A percentile compares a stretch with the other conserved stretches of the same genome.
These are phyloP conservation scores for Anagyrus pseudococci DNA, from an alignment of 2,888 invertebrate species.

Conservation along the genomic window DNA sequence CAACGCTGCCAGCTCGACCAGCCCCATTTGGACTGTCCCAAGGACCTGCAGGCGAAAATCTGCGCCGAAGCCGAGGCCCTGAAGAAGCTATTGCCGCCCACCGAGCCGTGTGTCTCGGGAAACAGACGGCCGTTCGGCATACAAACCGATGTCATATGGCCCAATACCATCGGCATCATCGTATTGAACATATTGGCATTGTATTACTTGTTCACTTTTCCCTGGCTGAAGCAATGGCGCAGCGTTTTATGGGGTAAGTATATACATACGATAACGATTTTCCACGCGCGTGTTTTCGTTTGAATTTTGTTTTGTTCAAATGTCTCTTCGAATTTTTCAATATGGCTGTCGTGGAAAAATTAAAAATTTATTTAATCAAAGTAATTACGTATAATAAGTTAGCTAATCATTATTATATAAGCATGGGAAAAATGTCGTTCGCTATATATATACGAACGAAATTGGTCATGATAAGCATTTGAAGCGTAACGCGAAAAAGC, in stretches of 20 bases:
- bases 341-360: no score
- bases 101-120: background rate
- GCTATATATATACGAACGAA: no score
- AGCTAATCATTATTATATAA: no score
- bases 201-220: constrained; percentile 56
- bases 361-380: no score
- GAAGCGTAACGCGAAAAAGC: no score
- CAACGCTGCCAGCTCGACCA: background rate
- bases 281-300: no score
- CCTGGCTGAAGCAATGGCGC: constrained; percentile 53
- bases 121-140: constrained; percentile 56
- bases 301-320: no score
- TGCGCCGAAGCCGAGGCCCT: constrained; percentile 20
- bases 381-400: no score
- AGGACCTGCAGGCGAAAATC: constrained; percentile 32
- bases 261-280: no score
- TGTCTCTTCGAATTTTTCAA: no score
- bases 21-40: constrained; percentile 25
- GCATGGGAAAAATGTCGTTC: no score
- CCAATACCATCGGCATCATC: constrained; percentile 65
- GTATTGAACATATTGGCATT: constrained; percentile 63
- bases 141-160: constrained; percentile 69
- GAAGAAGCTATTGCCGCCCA: background rate
- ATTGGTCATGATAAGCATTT: no score
- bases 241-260: constrained; percentile 66